Percentiles rank a stretch among this genome's conserved stretches.
These are phyloP conservation scores for Drosophila takahashii DNA, from an alignment of 1,140 invertebrate genomes.

Conservation along the genomic window DNA sequence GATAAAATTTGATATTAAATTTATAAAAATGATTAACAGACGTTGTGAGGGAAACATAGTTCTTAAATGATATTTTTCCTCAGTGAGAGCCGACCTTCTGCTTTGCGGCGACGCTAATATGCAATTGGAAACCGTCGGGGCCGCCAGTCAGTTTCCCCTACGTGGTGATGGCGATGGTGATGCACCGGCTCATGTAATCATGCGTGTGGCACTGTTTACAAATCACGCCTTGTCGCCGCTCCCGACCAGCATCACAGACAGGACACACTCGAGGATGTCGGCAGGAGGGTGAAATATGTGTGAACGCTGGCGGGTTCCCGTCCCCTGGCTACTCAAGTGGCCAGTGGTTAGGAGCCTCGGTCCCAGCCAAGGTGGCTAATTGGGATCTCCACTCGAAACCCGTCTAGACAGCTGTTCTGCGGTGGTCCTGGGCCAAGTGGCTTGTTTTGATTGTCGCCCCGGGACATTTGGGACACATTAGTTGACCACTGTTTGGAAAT, in stretches of 20 bases:
- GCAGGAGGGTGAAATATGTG: constrained; percentile 68
- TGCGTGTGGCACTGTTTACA: constrained; percentile 71
- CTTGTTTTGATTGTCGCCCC: constrained; percentile 67
- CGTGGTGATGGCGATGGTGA: background rate
- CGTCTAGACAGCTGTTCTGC: constrained; percentile 60
- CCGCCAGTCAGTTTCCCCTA: background rate
- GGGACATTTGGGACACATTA: constrained; percentile 56
- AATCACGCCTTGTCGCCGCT: constrained; percentile 67
- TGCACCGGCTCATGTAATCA: constrained; percentile 57
- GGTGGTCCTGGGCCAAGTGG: constrained; percentile 37
- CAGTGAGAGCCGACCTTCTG: background rate
- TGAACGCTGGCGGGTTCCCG: constrained; percentile 47
- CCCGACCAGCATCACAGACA: constrained; percentile 39
- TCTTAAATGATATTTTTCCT: background rate
- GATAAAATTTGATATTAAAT: no score
- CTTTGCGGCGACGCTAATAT: background rate
- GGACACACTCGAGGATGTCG: constrained; percentile 63
- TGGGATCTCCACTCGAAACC: constrained; percentile 43
- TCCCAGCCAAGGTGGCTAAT: constrained; percentile 51
- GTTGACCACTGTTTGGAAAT: constrained; percentile 47
- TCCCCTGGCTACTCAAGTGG: constrained; percentile 8
- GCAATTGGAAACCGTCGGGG: constrained; percentile 58
- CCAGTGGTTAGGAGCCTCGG: constrained; percentile 32
- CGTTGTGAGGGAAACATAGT: no score
- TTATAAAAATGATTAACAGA: no score